Evolutionary conservation across 2,797 vertebrate species (phyloP).

Genomic region (Peromyscus melanophrys): DNA sequence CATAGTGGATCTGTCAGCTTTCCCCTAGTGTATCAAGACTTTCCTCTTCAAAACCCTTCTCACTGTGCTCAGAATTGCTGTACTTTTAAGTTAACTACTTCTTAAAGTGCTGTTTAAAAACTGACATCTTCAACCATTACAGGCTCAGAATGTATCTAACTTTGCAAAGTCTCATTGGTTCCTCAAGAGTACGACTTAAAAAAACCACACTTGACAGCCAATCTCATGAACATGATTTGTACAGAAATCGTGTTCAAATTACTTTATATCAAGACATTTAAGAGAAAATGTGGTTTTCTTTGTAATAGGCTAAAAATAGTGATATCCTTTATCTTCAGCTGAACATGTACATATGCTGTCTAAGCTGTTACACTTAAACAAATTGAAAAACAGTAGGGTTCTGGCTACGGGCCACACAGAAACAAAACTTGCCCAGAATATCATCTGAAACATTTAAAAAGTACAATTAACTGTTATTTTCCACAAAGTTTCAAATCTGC

Average conservation of each 20-base stretch:
- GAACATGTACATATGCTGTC: slow-evolving; percentile 83
- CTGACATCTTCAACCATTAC: slow-evolving; percentile 89
- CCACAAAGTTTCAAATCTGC: slow-evolving; percentile 57
- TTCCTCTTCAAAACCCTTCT: slow-evolving; percentile 89
- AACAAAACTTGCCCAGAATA: slow-evolving; percentile 80
- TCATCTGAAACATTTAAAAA: slow-evolving; percentile 75
- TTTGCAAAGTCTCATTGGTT: slow-evolving; percentile 87
- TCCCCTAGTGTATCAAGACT: slow-evolving; percentile 84
- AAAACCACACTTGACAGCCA: slow-evolving; percentile 87
- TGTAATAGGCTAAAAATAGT: slow-evolving; percentile 86
- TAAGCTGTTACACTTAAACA: slow-evolving; percentile 85
- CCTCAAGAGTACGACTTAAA: slow-evolving; percentile 80
- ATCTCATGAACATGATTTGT: slow-evolving; percentile 87
- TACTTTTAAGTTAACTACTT: slow-evolving; percentile 90
- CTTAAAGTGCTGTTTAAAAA: slow-evolving; percentile 90
- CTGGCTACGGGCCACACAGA: slow-evolving; percentile 74
- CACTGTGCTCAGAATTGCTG: slow-evolving; percentile 88
- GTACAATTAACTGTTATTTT: slow-evolving; percentile 78
- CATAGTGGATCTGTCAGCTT: slow-evolving; percentile 88
- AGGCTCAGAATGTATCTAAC: slow-evolving; percentile 86
- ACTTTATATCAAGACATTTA: slow-evolving; percentile 85
- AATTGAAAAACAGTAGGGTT: slow-evolving; percentile 85
- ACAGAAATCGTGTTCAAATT: slow-evolving; percentile 89
- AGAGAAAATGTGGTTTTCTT: slow-evolving; percentile 85
- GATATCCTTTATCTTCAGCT: slow-evolving; percentile 80